Conservation (phyloP, 2,113 vertebrate genomes). For the Colossoma macropomum region DNA sequence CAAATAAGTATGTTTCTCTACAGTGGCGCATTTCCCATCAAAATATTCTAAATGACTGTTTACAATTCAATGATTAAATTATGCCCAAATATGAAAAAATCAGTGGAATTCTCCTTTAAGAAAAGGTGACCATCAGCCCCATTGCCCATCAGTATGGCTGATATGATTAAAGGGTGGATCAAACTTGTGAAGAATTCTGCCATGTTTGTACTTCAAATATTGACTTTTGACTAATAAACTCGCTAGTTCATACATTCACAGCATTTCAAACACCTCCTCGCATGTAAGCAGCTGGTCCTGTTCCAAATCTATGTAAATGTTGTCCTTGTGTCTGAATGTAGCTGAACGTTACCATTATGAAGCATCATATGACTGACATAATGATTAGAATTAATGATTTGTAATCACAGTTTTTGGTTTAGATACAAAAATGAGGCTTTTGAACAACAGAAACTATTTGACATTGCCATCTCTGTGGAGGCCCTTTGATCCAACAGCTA, state of each 20-base stretch:
- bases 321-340: not conserved
- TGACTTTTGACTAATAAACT: constrained; percentile 18
- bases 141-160: not conserved
- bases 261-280: constrained; percentile 38
- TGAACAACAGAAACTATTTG: not conserved
- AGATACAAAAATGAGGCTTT: not conserved
- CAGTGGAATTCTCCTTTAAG: not conserved
- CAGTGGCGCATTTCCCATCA: not conserved
- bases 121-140: not conserved
- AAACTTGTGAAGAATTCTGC: not conserved
- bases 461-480: not conserved
- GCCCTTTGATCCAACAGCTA: not conserved
- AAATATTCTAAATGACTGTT: not conserved
- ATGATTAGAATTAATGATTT: too few species aligned
- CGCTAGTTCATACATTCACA: constrained; percentile 25
- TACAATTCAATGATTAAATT: not conserved
- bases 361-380: not conserved
- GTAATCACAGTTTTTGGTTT: not conserved
- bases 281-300: constrained; percentile 18
- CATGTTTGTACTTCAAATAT: constrained; percentile 16
- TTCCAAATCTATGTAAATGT: constrained; percentile 4
- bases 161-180: not conserved
- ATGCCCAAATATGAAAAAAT: too few species aligned
- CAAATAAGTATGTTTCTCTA: not conserved
- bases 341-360: not conserved